Base-by-base conservation (phyloP, 2,888 invertebrate species). In the Diplazon laetatorius region DNA sequence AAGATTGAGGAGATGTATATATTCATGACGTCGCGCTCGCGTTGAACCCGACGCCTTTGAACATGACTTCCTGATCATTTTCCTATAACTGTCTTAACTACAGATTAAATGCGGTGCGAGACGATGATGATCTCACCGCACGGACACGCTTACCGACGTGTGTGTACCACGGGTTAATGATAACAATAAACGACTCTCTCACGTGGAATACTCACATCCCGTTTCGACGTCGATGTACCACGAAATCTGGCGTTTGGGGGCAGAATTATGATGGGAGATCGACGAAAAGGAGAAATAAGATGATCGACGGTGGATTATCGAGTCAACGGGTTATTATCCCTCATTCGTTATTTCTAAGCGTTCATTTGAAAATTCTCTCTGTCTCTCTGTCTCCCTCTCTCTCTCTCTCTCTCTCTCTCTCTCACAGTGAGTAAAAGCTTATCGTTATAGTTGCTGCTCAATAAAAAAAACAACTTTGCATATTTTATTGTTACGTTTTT, bases 321-420 rank as follows among this genome's bases (percentile, higher is more conserved):
- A 78, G 71, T 78, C 71, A 62, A 60, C 46, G 71, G 70, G 75
- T 71, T 78, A 75, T 78, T 78, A 78, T 52, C 62, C 35, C 50
- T 78, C 71, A 75, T 78, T 71, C 75, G 75, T 78, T 78, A 78
- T 62, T 78, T 55, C 75, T 71, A 75, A 78, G 70, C 70, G 75
- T 42, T 75, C 48, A 78, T 78, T 78, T 66, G 30, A 68, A 55
- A 66, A n/a, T n/a, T n/a, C n/a, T n/a, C n/a, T n/a, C n/a, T n/a
- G n/a, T n/a, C n/a, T n/a, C n/a, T n/a, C n/a, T n/a, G n/a, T n/a
- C 71, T 25, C 52, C 62, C 65, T 62, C 48, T 70, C 55, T 37
- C 39, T 39, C 37, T n/a, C n/a, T n/a, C n/a, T n/a, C n/a, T n/a
- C 71, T 25, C 52, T 62, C 65, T 62, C 48, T 70, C 55, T 37